These are phyloP conservation scores for Drosophila melanocephala DNA, from an alignment of 2,888 invertebrate species.

Conservation along the genomic window DNA sequence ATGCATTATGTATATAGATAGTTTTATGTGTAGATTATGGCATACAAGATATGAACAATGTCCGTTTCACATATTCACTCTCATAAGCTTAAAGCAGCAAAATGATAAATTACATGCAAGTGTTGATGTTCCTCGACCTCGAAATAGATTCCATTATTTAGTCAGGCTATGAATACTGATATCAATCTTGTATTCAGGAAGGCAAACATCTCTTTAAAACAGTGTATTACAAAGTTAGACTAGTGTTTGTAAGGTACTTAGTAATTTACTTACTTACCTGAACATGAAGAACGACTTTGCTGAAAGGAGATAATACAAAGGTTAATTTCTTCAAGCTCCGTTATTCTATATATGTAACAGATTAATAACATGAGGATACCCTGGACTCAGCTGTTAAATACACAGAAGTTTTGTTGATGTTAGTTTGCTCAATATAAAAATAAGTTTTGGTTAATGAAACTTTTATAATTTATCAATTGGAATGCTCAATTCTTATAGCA, in stretches of 20 bases:
- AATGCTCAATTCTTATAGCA: background rate
- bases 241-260: background rate
- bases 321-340: background rate
- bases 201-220: background rate
- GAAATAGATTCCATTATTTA: background rate
- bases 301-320: background rate
- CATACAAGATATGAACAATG: background rate
- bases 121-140: background rate
- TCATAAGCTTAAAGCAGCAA: background rate
- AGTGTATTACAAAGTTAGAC: background rate
- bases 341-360: background rate
- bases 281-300: background rate
- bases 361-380: background rate
- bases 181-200: background rate
- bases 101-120: background rate
- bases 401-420: background rate
- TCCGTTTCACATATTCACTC: background rate
- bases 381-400: accelerated
- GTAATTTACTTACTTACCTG: background rate
- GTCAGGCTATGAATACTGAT: background rate
- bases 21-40: slow-evolving; percentile 27
- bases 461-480: background rate
- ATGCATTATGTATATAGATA: slow-evolving; percentile 26
- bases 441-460: background rate
- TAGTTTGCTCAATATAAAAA: background rate